A percentile compares a stretch with the other conserved stretches of the same genome.
Evolutionary conservation across 1,140 invertebrate species (phyloP).

Genomic region (Sycobia sp.): DNA sequence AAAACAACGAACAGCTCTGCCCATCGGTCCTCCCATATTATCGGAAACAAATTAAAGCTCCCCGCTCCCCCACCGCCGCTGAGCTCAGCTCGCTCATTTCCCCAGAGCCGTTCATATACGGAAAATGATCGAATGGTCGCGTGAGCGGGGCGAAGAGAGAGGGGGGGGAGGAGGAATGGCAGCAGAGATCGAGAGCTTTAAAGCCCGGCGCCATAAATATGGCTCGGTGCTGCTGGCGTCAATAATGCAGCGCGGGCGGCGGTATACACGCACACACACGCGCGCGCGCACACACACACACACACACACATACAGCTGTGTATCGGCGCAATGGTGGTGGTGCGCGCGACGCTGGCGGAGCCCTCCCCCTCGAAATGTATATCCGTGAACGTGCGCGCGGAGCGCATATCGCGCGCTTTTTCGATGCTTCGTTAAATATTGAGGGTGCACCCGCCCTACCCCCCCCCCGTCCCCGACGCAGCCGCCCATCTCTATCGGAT

Average conservation of each 20-base stretch:
- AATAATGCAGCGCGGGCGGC: constrained; percentile 51
- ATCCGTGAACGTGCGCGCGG: constrained; percentile 33
- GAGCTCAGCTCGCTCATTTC: no score
- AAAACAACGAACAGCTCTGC: background rate
- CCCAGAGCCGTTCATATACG: no score
- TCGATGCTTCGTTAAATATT: constrained; percentile 63
- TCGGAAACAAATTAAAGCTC: constrained; percentile 27
- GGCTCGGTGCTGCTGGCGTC: constrained; percentile 43
- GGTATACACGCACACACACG: constrained; percentile 56
- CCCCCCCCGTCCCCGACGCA: no score
- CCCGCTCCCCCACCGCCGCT: no score
- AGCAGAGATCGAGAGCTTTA: constrained; percentile 44
- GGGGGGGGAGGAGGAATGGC: no score
- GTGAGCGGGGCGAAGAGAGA: no score
- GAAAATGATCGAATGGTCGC: no score
- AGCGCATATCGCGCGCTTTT: constrained; percentile 58
- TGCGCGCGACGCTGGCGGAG: no score
- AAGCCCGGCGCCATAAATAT: constrained; percentile 53
- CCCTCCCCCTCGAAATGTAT: no score
- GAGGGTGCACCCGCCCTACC: constrained; percentile 54
- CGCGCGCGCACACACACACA: no score
- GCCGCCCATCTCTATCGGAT: no score
- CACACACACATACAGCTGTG: no score
- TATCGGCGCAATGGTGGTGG: constrained; percentile 55
- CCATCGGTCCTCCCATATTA: background rate